Conservation (phyloP, 2,888 invertebrate genomes). For the Aphidoletes aphidimyza region DNA sequence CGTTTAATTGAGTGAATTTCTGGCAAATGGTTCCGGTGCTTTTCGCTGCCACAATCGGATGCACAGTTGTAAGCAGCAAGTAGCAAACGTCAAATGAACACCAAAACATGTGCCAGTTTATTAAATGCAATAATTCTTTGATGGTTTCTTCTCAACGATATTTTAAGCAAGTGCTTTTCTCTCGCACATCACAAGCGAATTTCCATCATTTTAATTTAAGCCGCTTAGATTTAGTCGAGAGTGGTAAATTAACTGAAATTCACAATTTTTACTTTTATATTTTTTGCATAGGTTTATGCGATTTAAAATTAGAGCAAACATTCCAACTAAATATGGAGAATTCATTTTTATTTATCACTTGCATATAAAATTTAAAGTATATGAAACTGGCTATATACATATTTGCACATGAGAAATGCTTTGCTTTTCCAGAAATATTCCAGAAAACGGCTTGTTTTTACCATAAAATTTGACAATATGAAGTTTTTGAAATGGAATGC, state of each 20-base stretch:
- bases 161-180: neutral
- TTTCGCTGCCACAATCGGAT: neutral
- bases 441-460: neutral
- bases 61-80: too few relatives aligned
- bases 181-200: neutral
- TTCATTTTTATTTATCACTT: too few relatives aligned
- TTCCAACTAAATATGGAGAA: too few relatives aligned
- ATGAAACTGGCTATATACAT: too few relatives aligned
- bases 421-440: neutral
- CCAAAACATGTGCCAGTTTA: neutral
- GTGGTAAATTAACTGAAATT: neutral
- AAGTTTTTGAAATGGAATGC: neutral
- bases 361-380: too few relatives aligned
- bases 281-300: too few relatives aligned
- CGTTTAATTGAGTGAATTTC: neutral
- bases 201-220: neutral
- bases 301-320: neutral
- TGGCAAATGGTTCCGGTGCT: conserved; percentile 9
- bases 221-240: neutral
- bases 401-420: neutral
- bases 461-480: neutral
- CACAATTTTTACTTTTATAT: too few relatives aligned
- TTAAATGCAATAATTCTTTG: conserved; percentile 42
- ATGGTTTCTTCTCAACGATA: neutral
- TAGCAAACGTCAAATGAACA: neutral